Base-by-base conservation (phyloP, 2,888 invertebrate species). In the Encarsia formosa region DNA sequence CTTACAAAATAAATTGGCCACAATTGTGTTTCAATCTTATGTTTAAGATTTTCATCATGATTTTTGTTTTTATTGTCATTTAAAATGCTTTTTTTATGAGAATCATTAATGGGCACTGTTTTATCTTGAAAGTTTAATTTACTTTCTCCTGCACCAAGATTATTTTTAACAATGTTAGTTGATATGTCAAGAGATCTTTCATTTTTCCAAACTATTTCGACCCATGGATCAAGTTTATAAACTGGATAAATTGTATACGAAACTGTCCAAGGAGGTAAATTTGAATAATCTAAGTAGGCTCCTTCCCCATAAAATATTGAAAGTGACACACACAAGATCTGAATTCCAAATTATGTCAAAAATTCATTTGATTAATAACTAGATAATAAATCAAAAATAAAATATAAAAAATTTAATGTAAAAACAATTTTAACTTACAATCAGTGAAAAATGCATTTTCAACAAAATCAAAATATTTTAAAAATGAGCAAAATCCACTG, bases 221-320 rank as follows among this genome's bases (percentile, higher is more conserved):
- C 38, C 43, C 46, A 52, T 20, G 37, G 24, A 32, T 48, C 37
- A 13, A 39, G 13, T 20, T 49, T 38, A 39, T 47, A 40, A 16
- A 53, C 20, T 45, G 44, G 44, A 40, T 44, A 44, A 2, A 49
- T 40, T 35, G 26, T n/a, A 31, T 52, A 52, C 5, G 37, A 22
- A 13, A 52, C 37, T 42, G 41, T 37, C 46, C 46, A 52, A 9
- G 52, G 52, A 16, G 52, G 23, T 23, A 52, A 46, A 18, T 52
- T 52, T 35, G 52, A 41, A 26, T 53, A 49, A 44, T 53, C 39
- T 44, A 53, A 15, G 35, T 19, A 35, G 16, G 44, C 43, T 39
- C 22, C 39, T 40, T 43, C 22, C 20, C 49, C 29, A 26, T 40
- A 50, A 15, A 47, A 16, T 29, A 43, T 44, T 35, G 39, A 44